A percentile compares a stretch with the other conserved stretches of the same genome.
Conservation (phyloP, 1,140 invertebrate genomes). For the Hermetia illucens region DNA sequence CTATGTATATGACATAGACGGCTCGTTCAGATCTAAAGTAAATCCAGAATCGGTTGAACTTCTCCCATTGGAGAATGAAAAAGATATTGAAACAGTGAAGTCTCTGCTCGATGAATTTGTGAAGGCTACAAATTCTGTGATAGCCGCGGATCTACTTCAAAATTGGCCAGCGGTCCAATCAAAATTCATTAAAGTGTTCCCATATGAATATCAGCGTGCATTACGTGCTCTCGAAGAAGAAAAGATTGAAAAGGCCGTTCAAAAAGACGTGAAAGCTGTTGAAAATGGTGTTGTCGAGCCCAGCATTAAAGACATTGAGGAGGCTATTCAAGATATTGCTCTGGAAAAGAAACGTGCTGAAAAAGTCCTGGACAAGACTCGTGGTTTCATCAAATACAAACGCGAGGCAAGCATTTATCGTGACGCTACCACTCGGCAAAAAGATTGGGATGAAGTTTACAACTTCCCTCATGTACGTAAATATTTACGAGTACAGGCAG, state of each 20-base stretch:
- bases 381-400: constrained; percentile 92
- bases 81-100: constrained; percentile 72
- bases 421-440: constrained; percentile 61
- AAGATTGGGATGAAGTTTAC: constrained; percentile 97
- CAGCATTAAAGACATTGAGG: constrained; percentile 73
- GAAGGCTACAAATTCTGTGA: constrained; percentile 74
- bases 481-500: constrained; percentile 80
- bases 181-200: constrained; percentile 94
- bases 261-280: constrained; percentile 32
- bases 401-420: constrained; percentile 77
- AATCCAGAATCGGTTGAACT: constrained; percentile 87
- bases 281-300: constrained; percentile 34
- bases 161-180: constrained; percentile 68
- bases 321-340: constrained; percentile 58
- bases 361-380: constrained; percentile 77
- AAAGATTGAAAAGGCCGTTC: constrained; percentile 19
- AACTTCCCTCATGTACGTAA: constrained; percentile 74
- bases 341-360: constrained; percentile 65
- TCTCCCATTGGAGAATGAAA: constrained; percentile 56
- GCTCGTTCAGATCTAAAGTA: constrained; percentile 69
- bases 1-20: constrained; percentile 85
- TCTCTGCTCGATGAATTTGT: constrained; percentile 74
- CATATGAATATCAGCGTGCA: constrained; percentile 89
- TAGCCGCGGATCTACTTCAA: constrained; percentile 65
- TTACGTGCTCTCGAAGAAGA: constrained; percentile 59